Evolutionary conservation across 53 echinoderm and acorn worm species (phyloP), one percentile per base, ranked within the genome.

Genomic region (Zoroaster sp.): DNA sequence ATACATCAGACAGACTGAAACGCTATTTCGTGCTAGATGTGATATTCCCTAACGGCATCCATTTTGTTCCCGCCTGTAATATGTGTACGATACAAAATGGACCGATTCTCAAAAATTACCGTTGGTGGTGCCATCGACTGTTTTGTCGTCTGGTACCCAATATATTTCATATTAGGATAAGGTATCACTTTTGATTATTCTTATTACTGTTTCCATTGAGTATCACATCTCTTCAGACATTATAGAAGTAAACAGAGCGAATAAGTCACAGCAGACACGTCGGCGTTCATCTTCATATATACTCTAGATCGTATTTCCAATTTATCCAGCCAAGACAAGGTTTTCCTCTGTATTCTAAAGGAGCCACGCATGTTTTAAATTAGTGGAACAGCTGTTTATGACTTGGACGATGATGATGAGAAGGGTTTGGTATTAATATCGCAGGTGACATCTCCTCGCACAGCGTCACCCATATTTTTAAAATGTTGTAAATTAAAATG

Each of bases 261-360:
- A 25, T 3, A 0, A 17, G 46, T 34, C 34, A 47, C 49, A 3
- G 49, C 76, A 82, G 68, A 82, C 82, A 68, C 30, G 13, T 28
- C 14, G 82, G 82, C 67, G 18, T 41, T 67, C 69, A 41, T 82
- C 68, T 18, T 31, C 33, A 30, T 44, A 43, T 68, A 44, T 14
- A 82, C 82, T 67, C 42, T 68, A 66, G 66, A 82, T 82, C 82
- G 33, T 66, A 33, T 82, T 66, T 82, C 82, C 41, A 82, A 82
- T 23, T 59, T 7, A 49, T 18, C 47, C 75, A 31, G 31, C 5
- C 73, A 17, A 73, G 73, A 20, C 73, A 9, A 37, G 71, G 12
- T 34, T 40, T 21, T 34, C 21, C 21, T 41, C 38, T 72, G 39
- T 38, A 69, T 69, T 69, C 13, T 33, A 9, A 38, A n/a, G 38